A percentile compares a stretch with the other conserved stretches of the same genome.
phyloP scores from a whole-genome alignment of 2,113 vertebrate species.

The Brachyhypopomus gauderio region DNA sequence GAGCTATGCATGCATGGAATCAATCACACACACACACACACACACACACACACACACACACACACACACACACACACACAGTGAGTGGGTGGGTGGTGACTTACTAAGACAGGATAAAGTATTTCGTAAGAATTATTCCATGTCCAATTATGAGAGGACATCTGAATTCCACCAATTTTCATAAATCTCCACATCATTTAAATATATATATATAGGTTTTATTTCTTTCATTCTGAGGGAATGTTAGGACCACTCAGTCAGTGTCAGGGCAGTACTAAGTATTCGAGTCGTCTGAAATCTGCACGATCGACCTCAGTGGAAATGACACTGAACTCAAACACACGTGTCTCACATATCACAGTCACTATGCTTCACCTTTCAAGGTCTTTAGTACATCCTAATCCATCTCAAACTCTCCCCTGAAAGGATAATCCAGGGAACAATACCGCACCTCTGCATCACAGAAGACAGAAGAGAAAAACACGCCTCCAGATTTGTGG shows the following conservation, averaged over 20 bases:
- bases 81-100: slow-evolving; percentile 24
- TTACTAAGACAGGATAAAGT: slow-evolving; percentile 13
- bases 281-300: not conserved
- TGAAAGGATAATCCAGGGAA: too few relatives aligned
- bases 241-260: not conserved
- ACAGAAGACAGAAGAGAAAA: not conserved
- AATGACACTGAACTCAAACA: not conserved
- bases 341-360: not conserved
- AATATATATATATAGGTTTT: not conserved
- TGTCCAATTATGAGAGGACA: not conserved
- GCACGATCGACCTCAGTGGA: not conserved
- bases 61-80: not conserved
- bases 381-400: not conserved
- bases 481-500: not conserved
- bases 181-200: not conserved
- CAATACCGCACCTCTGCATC: not conserved
- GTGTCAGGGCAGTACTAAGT: not conserved
- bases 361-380: not conserved
- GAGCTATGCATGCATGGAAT: slow-evolving; percentile 37
- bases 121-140: too few relatives aligned
- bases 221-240: not conserved
- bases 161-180: not conserved
- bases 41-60: not conserved
- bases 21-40: not conserved
- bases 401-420: too few relatives aligned